Percentiles rank a stretch among this genome's conserved stretches.
Evolutionary conservation across 2,888 invertebrate genomes (phyloP).

Genomic region (Trachelus iudaicus): DNA sequence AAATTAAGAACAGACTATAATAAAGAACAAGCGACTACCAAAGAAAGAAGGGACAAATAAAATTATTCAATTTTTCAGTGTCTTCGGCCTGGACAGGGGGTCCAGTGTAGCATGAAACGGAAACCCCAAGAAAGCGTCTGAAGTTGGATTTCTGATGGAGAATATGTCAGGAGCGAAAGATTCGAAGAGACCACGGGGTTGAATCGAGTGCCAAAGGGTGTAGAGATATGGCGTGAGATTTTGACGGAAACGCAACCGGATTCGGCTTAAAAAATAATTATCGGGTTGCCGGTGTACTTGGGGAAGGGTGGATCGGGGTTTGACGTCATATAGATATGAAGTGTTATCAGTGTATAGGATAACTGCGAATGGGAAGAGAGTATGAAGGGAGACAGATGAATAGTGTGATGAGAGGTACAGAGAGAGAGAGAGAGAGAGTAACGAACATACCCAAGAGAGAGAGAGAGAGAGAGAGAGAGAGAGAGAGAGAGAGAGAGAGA

Average conservation of each 20-base stretch:
- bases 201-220: neutral
- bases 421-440: constrained; percentile 12
- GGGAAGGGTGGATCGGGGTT: constrained; percentile 26
- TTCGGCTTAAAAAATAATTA: constrained; percentile 49
- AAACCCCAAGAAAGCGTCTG: neutral
- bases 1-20: neutral
- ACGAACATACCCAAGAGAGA: neutral
- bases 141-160: neutral
- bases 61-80: neutral
- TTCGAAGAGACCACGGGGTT: neutral
- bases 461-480: constrained; percentile 21
- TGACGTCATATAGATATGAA: constrained; percentile 23
- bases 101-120: neutral
- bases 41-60: neutral
- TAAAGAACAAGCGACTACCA: neutral
- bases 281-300: constrained; percentile 27
- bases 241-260: constrained; percentile 37
- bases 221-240: constrained; percentile 20
- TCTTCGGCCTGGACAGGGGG: neutral
- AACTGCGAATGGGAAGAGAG: constrained; percentile 21
- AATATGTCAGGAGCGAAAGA: neutral
- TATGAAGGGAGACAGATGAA: constrained; percentile 12
- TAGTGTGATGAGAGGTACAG: constrained; percentile 8
- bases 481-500: constrained; percentile 9
- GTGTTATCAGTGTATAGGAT: constrained; percentile 18